These are phyloP conservation scores for Steatornis caripensis DNA, from an alignment of 2,113 vertebrate genomes.

Conservation along the genomic window DNA sequence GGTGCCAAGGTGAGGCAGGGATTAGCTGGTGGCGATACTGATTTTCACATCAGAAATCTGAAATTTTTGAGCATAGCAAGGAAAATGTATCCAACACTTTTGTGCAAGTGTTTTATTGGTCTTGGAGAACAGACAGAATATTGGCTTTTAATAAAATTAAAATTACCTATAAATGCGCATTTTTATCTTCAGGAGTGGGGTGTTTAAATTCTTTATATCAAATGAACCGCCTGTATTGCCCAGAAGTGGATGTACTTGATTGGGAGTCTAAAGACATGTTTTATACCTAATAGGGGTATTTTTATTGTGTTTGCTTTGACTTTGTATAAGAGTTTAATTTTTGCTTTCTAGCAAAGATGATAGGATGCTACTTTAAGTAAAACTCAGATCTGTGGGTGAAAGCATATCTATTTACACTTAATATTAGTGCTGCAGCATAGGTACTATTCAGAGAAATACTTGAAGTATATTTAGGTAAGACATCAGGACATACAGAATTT, in stretches of 20 bases:
- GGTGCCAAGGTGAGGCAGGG: neutral
- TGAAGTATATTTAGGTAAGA: neutral
- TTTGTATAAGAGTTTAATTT: neutral
- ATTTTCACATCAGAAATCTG: neutral
- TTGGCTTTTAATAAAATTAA: neutral
- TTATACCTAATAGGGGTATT: neutral
- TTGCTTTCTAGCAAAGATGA: neutral
- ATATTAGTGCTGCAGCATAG: neutral
- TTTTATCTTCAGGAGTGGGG: neutral
- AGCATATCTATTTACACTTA: neutral
- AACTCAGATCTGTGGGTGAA: neutral
- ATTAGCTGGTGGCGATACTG: fast-evolving
- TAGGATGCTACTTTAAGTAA: neutral
- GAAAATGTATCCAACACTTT: neutral
- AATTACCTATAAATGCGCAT: fast-evolving
- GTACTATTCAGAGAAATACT: neutral
- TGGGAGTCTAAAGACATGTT: neutral
- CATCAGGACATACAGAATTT: neutral
- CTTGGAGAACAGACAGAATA: neutral
- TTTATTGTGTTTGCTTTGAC: neutral
- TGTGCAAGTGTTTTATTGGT: neutral
- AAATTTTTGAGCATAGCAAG: neutral
- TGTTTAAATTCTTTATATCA: neutral
- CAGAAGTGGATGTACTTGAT: neutral
- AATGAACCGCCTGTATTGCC: neutral